Percentiles rank a stretch among this genome's conserved stretches.
phyloP scores from a whole-genome alignment of 2,797 vertebrate species.

The Mallotus villosus region DNA sequence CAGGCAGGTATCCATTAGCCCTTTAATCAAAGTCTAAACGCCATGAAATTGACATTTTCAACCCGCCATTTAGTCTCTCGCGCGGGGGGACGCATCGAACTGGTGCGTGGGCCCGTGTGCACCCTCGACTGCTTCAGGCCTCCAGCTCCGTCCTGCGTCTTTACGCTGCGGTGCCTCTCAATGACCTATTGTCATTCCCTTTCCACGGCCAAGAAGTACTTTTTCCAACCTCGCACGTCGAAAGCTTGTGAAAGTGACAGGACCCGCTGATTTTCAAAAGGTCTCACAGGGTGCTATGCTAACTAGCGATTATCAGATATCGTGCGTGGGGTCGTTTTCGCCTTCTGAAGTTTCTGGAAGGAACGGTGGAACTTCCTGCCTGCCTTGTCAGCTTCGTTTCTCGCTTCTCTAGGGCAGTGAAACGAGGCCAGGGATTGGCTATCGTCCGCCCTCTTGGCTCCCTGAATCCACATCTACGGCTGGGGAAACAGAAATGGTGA shows the following conservation, averaged over 20 bases:
- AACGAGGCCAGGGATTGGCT: background rate
- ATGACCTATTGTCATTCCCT: constrained; percentile 42
- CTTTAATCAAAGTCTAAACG: constrained; percentile 76
- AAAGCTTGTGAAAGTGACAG: background rate
- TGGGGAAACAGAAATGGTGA: background rate
- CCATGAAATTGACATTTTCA: constrained; percentile 80
- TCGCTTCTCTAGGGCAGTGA: background rate
- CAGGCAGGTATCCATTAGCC: constrained; percentile 75
- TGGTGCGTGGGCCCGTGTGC: constrained; percentile 33
- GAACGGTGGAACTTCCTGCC: background rate
- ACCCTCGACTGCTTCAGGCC: constrained; percentile 41
- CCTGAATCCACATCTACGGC: background rate
- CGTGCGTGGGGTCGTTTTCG: background rate
- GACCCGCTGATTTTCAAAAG: constrained; percentile 1
- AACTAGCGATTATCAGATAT: background rate
- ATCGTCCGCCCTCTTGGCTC: background rate
- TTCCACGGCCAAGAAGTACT: constrained; percentile 4
- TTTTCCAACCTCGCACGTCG: constrained; percentile 7
- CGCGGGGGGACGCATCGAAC: constrained; percentile 43
- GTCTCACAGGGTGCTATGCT: background rate
- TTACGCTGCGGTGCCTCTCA: constrained; percentile 40
- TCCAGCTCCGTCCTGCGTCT: constrained; percentile 35
- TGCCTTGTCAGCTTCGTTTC: background rate
- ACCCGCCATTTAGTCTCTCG: constrained; percentile 48
- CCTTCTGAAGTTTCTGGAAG: too few species aligned